phyloP scores from a whole-genome alignment of 2,888 invertebrate species.

The Danaus chrysippus region DNA sequence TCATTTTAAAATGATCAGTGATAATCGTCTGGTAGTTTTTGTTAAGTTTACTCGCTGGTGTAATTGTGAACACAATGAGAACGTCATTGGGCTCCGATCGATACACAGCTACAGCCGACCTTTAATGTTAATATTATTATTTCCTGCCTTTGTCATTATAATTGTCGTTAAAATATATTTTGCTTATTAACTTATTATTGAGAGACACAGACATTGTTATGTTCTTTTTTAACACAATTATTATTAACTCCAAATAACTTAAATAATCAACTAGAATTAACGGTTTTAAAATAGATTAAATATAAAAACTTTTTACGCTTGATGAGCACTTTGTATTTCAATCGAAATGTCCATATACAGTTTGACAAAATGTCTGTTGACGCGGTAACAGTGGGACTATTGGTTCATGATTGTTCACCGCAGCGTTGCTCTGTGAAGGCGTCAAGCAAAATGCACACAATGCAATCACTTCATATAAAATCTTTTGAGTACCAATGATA shows the following conservation, averaged over 20 bases:
- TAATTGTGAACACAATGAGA: constrained; percentile 36
- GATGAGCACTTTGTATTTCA: constrained; percentile 19
- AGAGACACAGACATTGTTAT: not conserved
- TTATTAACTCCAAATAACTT: not conserved
- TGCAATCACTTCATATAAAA: constrained; percentile 55
- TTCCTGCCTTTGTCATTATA: constrained; percentile 20
- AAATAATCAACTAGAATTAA: not conserved
- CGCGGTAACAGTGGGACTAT: constrained; percentile 36
- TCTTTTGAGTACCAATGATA: constrained; percentile 48
- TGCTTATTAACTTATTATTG: not conserved
- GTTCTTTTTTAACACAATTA: not conserved
- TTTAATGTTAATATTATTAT: constrained; percentile 24
- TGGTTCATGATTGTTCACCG: constrained; percentile 28
- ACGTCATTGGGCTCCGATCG: constrained; percentile 22
- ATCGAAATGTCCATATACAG: constrained; percentile 24
- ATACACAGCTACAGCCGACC: constrained; percentile 25
- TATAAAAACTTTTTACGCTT: constrained; percentile 14
- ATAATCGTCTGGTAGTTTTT: constrained; percentile 49
- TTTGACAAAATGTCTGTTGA: constrained; percentile 31
- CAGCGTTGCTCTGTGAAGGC: constrained; percentile 5
- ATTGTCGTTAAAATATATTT: constrained; percentile 4
- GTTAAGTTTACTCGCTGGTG: constrained; percentile 33
- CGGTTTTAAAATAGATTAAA: constrained; percentile 7
- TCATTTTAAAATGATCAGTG: constrained; percentile 54
- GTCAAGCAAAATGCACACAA: constrained; percentile 33